Evolutionary conservation across 2,113 vertebrate genomes (phyloP).

Genomic region (Plecturocebus donacophilus): DNA sequence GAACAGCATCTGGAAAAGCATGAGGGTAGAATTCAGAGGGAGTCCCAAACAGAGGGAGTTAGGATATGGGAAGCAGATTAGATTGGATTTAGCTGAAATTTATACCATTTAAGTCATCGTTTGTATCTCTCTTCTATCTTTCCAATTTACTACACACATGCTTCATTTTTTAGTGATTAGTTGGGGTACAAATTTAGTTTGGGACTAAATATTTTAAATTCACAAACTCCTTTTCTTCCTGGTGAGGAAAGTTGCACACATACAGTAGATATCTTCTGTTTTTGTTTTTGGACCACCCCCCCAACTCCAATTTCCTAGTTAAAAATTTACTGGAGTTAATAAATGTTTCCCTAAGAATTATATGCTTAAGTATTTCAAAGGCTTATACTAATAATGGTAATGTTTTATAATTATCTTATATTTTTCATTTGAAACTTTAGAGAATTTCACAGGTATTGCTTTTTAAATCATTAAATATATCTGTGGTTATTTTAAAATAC

Average conservation of each 20-base stretch:
- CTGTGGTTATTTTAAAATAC: conserved; percentile 16
- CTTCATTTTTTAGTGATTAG: background rate
- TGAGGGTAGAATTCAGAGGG: background rate
- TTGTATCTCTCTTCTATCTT: background rate
- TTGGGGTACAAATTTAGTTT: background rate
- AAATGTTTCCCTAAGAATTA: conserved; percentile 53
- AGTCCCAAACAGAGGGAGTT: background rate
- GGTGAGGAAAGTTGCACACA: background rate
- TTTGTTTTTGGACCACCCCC: background rate
- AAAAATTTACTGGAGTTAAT: conserved; percentile 55
- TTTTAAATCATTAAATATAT: conserved; percentile 42
- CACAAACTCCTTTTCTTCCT: background rate
- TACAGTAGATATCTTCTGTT: background rate
- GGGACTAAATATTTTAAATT: conserved; percentile 1
- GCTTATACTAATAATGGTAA: conserved; percentile 12
- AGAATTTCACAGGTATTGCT: conserved; percentile 8
- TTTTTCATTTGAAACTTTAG: conserved; percentile 37
- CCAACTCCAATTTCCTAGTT: background rate
- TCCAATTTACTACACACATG: background rate
- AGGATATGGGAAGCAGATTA: conserved; percentile 5
- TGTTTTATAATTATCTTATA: conserved; percentile 30
- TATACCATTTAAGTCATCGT: background rate
- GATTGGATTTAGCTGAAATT: background rate
- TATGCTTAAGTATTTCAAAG: conserved; percentile 41
- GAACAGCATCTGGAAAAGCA: conserved; percentile 31